Evolutionary conservation across 2,888 invertebrate genomes (phyloP).

Genomic region (Eustalomyia histrio): DNA sequence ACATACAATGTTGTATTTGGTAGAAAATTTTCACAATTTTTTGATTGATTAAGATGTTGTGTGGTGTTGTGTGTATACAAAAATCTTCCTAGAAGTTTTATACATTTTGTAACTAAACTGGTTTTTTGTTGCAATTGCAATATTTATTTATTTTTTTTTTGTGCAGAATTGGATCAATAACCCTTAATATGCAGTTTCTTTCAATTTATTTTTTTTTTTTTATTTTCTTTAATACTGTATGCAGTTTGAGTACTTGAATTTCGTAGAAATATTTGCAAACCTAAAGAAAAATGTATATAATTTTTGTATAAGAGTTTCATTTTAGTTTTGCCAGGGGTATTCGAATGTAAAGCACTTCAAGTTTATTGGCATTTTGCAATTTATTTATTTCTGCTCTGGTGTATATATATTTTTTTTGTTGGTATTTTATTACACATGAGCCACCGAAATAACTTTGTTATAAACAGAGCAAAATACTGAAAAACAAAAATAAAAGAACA

Average conservation of each 20-base stretch:
- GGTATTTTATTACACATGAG: slow-evolving; percentile 59
- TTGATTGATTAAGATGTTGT: slow-evolving; percentile 62
- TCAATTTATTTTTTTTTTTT: slow-evolving; percentile 36
- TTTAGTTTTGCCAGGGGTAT: slow-evolving; percentile 20
- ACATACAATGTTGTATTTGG: neutral
- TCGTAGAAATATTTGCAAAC: slow-evolving; percentile 52
- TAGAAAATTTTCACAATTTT: neutral
- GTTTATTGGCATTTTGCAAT: slow-evolving; percentile 62
- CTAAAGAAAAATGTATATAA: slow-evolving; percentile 24
- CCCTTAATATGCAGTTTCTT: slow-evolving; percentile 40
- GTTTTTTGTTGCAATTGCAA: slow-evolving; percentile 29
- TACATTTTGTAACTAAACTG: slow-evolving; percentile 24
- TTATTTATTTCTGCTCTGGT: slow-evolving; percentile 53
- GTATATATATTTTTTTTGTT: slow-evolving; percentile 35
- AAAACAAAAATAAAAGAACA: slow-evolving; percentile 44
- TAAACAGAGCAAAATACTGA: slow-evolving; percentile 13
- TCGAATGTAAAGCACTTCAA: slow-evolving; percentile 64
- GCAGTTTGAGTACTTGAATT: slow-evolving; percentile 29
- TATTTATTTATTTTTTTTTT: slow-evolving; percentile 9
- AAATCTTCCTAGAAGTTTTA: slow-evolving; percentile 30
- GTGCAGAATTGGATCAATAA: slow-evolving; percentile 61
- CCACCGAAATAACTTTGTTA: slow-evolving; percentile 33
- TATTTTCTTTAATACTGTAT: slow-evolving; percentile 7
- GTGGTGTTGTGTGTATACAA: slow-evolving; percentile 11
- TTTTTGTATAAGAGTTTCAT: slow-evolving; percentile 8